Evolutionary conservation across 2,797 vertebrate species (phyloP).

Genomic region (Centropyge bicolor): DNA sequence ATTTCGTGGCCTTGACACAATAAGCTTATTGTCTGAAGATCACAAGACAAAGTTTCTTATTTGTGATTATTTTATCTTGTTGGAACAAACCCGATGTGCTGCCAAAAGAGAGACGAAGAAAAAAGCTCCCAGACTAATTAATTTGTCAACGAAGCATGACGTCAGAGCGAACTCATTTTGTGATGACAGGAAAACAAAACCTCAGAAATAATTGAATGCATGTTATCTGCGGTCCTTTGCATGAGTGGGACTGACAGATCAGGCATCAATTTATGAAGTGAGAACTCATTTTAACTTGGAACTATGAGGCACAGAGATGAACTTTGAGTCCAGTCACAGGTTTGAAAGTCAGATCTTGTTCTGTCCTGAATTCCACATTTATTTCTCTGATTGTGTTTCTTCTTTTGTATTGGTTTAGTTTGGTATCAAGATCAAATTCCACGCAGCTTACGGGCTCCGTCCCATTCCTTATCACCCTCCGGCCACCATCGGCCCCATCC

Average conservation of each 20-base stretch:
- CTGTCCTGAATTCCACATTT: background rate
- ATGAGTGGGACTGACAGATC: slow-evolving; percentile 1
- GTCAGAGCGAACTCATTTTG: slow-evolving; percentile 8
- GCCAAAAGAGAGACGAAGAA: slow-evolving; percentile 12
- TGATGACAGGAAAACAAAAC: slow-evolving; percentile 39
- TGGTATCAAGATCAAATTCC: slow-evolving; percentile 63
- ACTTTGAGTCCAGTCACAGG: background rate
- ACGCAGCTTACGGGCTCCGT: slow-evolving; percentile 11
- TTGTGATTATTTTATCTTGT: slow-evolving; percentile 21
- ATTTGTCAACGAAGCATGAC: slow-evolving; percentile 22
- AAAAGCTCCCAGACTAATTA: background rate
- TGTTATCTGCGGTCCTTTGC: slow-evolving; percentile 22
- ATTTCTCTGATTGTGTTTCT: slow-evolving; percentile 29
- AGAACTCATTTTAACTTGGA: background rate
- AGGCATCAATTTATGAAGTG: background rate
- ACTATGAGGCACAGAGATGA: background rate
- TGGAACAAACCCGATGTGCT: background rate
- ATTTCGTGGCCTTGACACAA: slow-evolving; percentile 17
- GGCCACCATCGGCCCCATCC: slow-evolving; percentile 30
- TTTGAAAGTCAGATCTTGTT: slow-evolving; percentile 31
- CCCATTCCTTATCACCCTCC: slow-evolving; percentile 33
- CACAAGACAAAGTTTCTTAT: background rate
- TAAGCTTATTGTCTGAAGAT: slow-evolving; percentile 12
- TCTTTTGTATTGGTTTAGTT: slow-evolving; percentile 41
- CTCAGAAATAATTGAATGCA: slow-evolving; percentile 46